phyloP scores from a whole-genome alignment of 2,888 invertebrate genomes.

The Lamellibrachia satsuma region DNA sequence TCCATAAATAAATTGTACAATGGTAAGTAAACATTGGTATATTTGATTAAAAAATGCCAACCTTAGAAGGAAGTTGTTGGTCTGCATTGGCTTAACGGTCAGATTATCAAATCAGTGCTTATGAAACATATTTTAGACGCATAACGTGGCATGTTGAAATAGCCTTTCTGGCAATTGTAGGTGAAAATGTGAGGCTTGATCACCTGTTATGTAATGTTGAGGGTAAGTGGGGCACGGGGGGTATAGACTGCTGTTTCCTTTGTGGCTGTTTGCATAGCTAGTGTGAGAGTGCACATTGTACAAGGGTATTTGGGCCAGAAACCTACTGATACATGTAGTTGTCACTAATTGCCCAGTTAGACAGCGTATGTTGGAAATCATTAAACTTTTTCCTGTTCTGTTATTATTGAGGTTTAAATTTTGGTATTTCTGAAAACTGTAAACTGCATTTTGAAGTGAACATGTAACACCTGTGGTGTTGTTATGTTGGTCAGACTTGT shows the following conservation, averaged over 20 bases:
- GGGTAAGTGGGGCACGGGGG: not conserved
- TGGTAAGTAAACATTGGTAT: not conserved
- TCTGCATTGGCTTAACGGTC: too few relatives aligned
- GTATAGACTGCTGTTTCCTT: not conserved
- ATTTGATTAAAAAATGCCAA: not conserved
- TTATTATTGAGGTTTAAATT: too few relatives aligned
- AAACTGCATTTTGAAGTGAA: not conserved
- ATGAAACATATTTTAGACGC: not conserved
- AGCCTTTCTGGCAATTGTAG: not conserved
- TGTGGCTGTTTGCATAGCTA: not conserved
- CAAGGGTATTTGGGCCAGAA: not conserved
- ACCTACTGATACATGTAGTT: not conserved
- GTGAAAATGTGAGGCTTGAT: not conserved
- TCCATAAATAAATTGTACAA: not conserved
- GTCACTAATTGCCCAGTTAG: not conserved
- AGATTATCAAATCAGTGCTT: not conserved
- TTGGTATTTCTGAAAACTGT: not conserved
- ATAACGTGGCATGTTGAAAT: not conserved
- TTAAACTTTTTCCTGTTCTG: too few relatives aligned
- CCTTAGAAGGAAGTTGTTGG: not conserved
- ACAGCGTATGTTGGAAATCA: too few relatives aligned
- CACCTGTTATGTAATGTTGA: not conserved
- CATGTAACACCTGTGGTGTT: not conserved
- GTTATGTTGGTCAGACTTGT: not conserved
- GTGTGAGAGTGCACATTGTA: not conserved